Evolutionary conservation across 2,113 vertebrate genomes (phyloP).

Genomic region (Martes martes): DNA sequence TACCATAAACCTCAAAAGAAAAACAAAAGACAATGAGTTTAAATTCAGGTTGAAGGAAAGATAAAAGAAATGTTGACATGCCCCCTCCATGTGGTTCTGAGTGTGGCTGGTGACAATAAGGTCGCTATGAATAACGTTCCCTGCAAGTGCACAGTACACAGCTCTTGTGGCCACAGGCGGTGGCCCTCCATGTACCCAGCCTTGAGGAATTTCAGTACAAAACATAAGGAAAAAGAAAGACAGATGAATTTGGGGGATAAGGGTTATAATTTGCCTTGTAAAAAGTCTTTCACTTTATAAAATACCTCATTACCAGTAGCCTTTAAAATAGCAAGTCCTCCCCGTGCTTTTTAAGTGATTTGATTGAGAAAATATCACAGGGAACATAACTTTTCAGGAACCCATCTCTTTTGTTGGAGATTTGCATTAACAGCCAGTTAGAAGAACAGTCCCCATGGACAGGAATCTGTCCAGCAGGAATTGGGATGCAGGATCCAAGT

Average conservation of each 20-base stretch:
- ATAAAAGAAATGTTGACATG: not conserved
- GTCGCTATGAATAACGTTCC: not conserved
- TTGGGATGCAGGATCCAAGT: not conserved
- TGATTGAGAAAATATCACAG: not conserved
- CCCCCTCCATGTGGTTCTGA: not conserved
- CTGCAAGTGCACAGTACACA: not conserved
- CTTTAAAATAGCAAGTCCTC: not conserved
- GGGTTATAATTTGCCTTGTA: not conserved
- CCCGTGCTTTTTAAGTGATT: not conserved
- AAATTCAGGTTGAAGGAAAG: not conserved
- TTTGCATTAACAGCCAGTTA: not conserved
- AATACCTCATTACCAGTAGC: not conserved
- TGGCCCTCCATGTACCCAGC: not conserved
- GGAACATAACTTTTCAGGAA: not conserved
- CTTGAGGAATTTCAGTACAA: not conserved
- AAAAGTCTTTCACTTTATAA: not conserved
- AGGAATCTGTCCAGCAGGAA: not conserved
- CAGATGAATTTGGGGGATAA: not conserved
- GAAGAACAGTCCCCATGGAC: not conserved
- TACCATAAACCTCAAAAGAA: not conserved
- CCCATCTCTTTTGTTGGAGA: not conserved
- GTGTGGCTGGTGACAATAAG: not conserved
- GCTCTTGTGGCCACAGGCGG: not conserved
- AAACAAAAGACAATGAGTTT: not conserved
- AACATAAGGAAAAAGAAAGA: not conserved